Conservation (phyloP, 1,140 invertebrate genomes). For the Drosophila orosa region DNA sequence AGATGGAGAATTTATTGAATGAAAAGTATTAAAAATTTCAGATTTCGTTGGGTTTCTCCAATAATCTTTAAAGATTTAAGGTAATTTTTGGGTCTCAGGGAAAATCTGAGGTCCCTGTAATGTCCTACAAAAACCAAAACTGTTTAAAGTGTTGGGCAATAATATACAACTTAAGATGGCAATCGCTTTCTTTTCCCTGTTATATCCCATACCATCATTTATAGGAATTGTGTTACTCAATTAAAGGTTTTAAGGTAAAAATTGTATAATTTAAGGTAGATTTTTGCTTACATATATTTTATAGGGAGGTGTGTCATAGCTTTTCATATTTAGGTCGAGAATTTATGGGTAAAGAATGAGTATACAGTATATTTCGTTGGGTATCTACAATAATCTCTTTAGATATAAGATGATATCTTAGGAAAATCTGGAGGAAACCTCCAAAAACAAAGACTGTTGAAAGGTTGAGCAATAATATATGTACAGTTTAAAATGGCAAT, state of each 20-base stretch:
- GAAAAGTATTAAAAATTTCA: no score
- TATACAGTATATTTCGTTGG: not conserved
- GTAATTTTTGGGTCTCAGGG: no score
- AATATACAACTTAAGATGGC: not conserved
- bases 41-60: no score
- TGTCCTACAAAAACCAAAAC: no score
- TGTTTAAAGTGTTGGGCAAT: no score
- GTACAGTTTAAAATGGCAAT: not conserved
- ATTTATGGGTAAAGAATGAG: not conserved
- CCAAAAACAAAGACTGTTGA: no score
- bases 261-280: not conserved
- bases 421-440: no score
- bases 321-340: not conserved
- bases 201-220: not conserved
- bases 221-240: not conserved
- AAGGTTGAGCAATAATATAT: no score
- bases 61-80: no score
- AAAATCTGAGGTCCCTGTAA: no score
- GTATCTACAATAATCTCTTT: not conserved
- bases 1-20: no score
- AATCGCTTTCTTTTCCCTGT: not conserved
- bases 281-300: not conserved
- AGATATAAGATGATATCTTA: no score
- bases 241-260: not conserved
- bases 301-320: not conserved